Evolutionary conservation across 2,888 invertebrate genomes (phyloP), one percentile per base, ranked within the genome.

Genomic region (Hyles lineata): DNA sequence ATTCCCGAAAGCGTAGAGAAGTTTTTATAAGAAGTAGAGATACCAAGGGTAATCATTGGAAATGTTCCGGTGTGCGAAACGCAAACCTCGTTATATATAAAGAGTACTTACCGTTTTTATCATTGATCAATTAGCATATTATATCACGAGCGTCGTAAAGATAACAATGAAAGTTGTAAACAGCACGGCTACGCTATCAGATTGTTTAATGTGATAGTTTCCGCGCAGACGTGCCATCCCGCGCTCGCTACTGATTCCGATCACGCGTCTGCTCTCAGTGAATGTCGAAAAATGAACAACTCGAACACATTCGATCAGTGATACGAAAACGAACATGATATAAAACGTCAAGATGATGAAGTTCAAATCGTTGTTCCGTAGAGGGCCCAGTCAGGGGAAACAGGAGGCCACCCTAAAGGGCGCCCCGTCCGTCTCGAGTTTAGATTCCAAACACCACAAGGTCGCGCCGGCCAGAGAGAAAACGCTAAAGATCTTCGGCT

Each of bases 361-460:
- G 96, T 96, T 98, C 95, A 98, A 98, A 96, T 97, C 98, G 88
- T 96, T 98, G 92, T 98, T 98, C 95, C 98, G 98, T 95, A 97
- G 98, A 97, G 97, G 97, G 87, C 97, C 97, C 89, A 95, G 95
- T 86, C 95, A 93, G 84, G 93, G 94, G 82, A 94, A 95, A 85
- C 93, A 94, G 89, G 90, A 95, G 88, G 82, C 90, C 73, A 89
- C 95, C 80, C 83, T 96, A 67, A 96, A 96, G 79, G 95, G 96
- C 78, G 96, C 96, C 58, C 96, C 96, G 9, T 96, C 96, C 3
- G 95, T 96, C 55, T 96, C 96, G 72, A 96, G 96, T 84, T 92
- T 96, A 81, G 96, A 96, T 84, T 95, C 95, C 70, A 96, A 96
- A 82, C 95, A 95, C 81, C 95, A 95, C 85, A 95, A 95, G 85